These are phyloP conservation scores for Sphenodon punctatus DNA, from an alignment of 2,797 vertebrate genomes.

Conservation along the genomic window DNA sequence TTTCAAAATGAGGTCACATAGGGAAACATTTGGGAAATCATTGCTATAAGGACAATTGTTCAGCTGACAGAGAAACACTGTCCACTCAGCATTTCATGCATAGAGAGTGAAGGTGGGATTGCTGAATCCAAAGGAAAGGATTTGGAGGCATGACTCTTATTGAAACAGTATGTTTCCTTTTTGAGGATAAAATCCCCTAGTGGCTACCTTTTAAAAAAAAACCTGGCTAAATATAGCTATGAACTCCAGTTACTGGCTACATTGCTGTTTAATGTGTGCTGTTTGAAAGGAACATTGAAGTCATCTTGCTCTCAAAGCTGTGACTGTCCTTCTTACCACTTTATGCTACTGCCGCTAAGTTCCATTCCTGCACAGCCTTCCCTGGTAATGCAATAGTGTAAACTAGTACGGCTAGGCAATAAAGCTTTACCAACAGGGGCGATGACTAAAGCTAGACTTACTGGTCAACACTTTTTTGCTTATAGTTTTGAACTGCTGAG, in stretches of 20 bases:
- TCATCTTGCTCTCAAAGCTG: not conserved
- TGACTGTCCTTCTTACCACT: not conserved
- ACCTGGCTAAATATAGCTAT: not conserved
- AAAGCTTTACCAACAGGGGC: not conserved
- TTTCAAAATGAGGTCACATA: no score
- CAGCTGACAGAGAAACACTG: not conserved
- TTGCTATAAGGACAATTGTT: not conserved
- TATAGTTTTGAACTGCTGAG: constrained; percentile 36
- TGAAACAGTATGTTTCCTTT: not conserved
- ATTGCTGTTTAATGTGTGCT: not conserved
- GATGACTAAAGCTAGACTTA: constrained; percentile 12
- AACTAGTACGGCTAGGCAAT: not conserved
- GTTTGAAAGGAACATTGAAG: constrained; percentile 3
- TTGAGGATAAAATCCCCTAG: not conserved
- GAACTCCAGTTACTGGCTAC: not conserved
- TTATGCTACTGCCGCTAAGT: constrained; percentile 4
- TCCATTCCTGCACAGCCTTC: not conserved
- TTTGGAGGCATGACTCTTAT: not conserved
- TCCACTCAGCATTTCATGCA: not conserved
- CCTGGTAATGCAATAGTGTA: not conserved
- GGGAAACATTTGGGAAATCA: no score
- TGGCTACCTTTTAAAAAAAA: not conserved
- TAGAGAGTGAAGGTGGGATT: constrained; percentile 1
- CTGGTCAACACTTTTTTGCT: constrained; percentile 52
- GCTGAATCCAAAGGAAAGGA: constrained; percentile 21